These are phyloP conservation scores for Ceratotherium simum DNA, from an alignment of 2,113 vertebrate species.

Conservation along the genomic window DNA sequence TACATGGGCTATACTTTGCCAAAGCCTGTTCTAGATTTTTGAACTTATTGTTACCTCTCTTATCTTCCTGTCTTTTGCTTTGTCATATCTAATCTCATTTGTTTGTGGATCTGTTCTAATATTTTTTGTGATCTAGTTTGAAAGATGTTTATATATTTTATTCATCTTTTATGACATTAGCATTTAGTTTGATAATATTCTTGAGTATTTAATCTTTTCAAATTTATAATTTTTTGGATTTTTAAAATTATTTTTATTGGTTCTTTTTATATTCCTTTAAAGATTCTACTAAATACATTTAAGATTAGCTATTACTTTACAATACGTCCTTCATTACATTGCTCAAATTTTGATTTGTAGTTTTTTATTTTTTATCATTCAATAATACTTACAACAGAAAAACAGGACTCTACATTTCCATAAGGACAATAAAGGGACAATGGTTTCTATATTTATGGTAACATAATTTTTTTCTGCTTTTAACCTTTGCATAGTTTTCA, in stretches of 20 bases:
- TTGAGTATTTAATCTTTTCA: neutral
- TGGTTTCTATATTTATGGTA: neutral
- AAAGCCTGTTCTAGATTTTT: neutral
- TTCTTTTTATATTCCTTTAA: neutral
- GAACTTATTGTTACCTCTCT: neutral
- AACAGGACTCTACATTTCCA: neutral
- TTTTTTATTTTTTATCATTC: neutral
- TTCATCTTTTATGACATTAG: neutral
- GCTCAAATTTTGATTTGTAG: neutral
- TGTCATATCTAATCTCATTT: neutral
- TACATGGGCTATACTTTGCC: rapidly evolving
- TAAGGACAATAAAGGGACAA: neutral
- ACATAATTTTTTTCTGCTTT: neutral
- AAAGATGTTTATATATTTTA: neutral
- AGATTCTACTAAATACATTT: neutral
- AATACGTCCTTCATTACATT: neutral
- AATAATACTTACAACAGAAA: neutral
- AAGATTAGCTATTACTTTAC: neutral
- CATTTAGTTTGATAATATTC: neutral
- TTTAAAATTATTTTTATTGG: neutral
- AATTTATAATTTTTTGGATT: neutral
- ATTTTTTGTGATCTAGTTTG: neutral
- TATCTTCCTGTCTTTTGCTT: neutral
- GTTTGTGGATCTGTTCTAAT: neutral
- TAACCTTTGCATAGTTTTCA: neutral